These are phyloP conservation scores for Caenorhabditis sp. DNA, from an alignment of 2,888 invertebrate genomes.

Conservation along the genomic window DNA sequence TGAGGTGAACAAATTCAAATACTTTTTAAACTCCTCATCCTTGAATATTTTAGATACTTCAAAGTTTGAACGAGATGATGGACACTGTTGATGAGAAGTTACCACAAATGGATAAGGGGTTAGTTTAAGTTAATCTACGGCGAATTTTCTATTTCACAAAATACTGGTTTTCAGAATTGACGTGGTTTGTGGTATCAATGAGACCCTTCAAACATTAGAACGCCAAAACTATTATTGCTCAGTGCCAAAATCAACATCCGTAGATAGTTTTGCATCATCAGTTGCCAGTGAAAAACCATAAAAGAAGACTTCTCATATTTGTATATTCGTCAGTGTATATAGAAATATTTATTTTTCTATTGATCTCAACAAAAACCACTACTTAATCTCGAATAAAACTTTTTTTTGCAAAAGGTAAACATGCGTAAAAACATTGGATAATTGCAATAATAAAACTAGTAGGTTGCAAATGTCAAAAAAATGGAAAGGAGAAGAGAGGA, in stretches of 20 bases:
- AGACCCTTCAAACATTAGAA: conserved; percentile 26
- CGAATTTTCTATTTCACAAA: conserved; percentile 7
- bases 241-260: conserved; percentile 30
- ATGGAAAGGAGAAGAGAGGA: neutral
- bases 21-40: neutral
- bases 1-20: conserved; percentile 2
- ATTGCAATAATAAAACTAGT: neutral
- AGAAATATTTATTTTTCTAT: neutral
- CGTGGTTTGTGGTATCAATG: conserved; percentile 28
- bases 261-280: conserved; percentile 19
- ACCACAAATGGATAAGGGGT: neutral
- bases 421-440: neutral
- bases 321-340: neutral
- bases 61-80: conserved; percentile 17
- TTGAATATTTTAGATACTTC: neutral
- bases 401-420: conserved; percentile 14
- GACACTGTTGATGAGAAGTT: conserved; percentile 9
- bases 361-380: conserved; percentile 7
- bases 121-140: conserved; percentile 15
- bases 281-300: conserved; percentile 1
- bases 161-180: conserved; percentile 22
- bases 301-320: neutral
- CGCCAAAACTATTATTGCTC: conserved; percentile 34
- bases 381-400: neutral
- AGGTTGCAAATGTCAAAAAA: conserved; percentile 3